Conservation (phyloP, 2,113 vertebrate species). For the Grammomys surdaster region DNA sequence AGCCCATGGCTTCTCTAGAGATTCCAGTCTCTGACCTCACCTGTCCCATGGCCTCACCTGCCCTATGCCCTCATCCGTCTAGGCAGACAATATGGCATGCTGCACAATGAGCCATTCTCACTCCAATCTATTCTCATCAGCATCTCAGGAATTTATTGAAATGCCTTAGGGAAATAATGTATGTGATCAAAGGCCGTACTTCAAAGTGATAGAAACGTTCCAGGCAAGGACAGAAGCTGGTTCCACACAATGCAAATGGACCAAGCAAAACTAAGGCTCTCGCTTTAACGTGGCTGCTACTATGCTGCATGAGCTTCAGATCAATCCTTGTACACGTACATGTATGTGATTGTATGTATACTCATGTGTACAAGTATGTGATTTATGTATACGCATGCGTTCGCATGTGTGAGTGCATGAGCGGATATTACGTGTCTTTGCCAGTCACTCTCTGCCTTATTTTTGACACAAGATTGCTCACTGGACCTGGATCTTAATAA, state of each 20-base stretch:
- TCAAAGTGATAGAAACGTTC: not conserved
- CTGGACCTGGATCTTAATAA: not conserved
- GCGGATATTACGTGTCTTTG: not conserved
- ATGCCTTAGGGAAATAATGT: not conserved
- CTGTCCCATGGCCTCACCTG: not conserved
- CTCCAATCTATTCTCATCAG: fast-evolving
- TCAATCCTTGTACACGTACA: not conserved
- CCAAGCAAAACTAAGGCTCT: fast-evolving
- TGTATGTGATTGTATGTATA: not conserved
- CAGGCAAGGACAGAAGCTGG: no score
- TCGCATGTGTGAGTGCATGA: not conserved
- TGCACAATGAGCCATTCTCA: fast-evolving
- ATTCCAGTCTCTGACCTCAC: not conserved
- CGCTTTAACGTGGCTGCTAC: not conserved
- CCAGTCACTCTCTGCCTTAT: not conserved
- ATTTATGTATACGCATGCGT: not conserved
- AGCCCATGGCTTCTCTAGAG: not conserved
- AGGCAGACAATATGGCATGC: fast-evolving
- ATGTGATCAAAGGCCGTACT: no score
- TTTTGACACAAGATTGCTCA: not conserved
- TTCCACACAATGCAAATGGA: fast-evolving
- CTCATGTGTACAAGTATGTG: no score
- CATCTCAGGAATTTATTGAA: not conserved
- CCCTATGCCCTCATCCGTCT: fast-evolving
- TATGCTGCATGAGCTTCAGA: not conserved